Percentiles rank a stretch among this genome's conserved stretches.
phyloP scores from a whole-genome alignment of 1,140 invertebrate species.

The Bombus pyrosoma region DNA sequence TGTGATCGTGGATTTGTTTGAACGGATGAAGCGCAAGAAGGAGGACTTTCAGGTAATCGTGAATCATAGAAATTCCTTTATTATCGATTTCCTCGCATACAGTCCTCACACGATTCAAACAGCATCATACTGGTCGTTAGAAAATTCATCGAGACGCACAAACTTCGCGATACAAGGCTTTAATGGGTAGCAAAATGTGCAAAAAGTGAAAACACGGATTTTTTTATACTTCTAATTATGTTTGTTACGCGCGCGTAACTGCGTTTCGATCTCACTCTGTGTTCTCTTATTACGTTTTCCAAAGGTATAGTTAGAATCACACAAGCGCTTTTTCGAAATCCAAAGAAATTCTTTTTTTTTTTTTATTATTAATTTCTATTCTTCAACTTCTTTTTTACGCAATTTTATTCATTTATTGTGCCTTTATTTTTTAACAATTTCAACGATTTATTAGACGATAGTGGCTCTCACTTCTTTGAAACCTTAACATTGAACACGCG shows the following conservation, averaged over 20 bases:
- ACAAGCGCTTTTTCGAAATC: constrained; percentile 11
- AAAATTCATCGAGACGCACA: constrained; percentile 48
- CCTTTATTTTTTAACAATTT: neutral
- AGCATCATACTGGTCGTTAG: constrained; percentile 33
- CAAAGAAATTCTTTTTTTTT: neutral
- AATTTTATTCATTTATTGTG: neutral
- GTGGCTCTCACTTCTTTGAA: no score
- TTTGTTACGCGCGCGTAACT: neutral
- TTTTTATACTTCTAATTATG: neutral
- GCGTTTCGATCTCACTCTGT: neutral
- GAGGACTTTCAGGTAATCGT: neutral
- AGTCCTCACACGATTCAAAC: constrained; percentile 24
- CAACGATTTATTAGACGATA: neutral
- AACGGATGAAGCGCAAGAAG: neutral
- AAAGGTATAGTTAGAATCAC: neutral
- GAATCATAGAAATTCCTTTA: constrained; percentile 62
- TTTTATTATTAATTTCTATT: neutral
- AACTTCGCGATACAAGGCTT: constrained; percentile 35
- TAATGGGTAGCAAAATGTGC: constrained; percentile 44
- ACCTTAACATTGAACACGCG: neutral
- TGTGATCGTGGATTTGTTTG: neutral
- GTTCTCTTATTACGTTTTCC: no score
- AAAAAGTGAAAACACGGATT: constrained; percentile 33
- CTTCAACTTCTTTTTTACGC: neutral
- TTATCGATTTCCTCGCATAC: constrained; percentile 55